These are phyloP conservation scores for Ectropis grisescens DNA, from an alignment of 1,140 invertebrate genomes.

Conservation along the genomic window DNA sequence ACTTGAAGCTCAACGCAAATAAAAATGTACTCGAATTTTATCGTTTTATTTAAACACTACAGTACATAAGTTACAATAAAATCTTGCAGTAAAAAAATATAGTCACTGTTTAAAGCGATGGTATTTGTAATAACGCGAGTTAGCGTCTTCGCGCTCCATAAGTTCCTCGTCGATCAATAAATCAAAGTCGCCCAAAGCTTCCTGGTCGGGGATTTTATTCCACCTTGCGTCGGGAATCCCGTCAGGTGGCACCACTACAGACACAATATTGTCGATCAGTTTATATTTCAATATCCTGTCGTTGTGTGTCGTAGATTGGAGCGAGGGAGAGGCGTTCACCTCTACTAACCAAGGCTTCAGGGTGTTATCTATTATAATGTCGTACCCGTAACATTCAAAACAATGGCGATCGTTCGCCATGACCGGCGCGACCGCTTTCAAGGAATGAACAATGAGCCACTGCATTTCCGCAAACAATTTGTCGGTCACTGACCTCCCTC, in stretches of 20 bases:
- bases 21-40: neutral
- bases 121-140: slow-evolving; percentile 15
- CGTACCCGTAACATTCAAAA: slow-evolving; percentile 94
- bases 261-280: slow-evolving; percentile 94
- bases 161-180: slow-evolving; percentile 87
- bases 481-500: slow-evolving; percentile 88
- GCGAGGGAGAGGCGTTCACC: slow-evolving; percentile 94
- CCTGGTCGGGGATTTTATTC: slow-evolving; percentile 87
- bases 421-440: slow-evolving; percentile 85
- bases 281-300: slow-evolving; percentile 97
- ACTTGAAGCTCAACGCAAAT: slow-evolving; percentile 1
- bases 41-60: neutral
- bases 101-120: slow-evolving; percentile 13
- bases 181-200: slow-evolving; percentile 90
- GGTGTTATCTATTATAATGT: slow-evolving; percentile 89
- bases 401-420: slow-evolving; percentile 84
- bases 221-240: slow-evolving; percentile 92
- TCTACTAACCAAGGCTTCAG: slow-evolving; percentile 92
- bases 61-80: neutral
- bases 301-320: slow-evolving; percentile 94
- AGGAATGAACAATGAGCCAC: slow-evolving; percentile 89
- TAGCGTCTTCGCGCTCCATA: slow-evolving; percentile 30
- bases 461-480: slow-evolving; percentile 86
- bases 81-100: neutral
- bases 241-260: slow-evolving; percentile 90